Evolutionary conservation across 2,113 vertebrate species (phyloP).

Genomic region (Excalfactoria chinensis): DNA sequence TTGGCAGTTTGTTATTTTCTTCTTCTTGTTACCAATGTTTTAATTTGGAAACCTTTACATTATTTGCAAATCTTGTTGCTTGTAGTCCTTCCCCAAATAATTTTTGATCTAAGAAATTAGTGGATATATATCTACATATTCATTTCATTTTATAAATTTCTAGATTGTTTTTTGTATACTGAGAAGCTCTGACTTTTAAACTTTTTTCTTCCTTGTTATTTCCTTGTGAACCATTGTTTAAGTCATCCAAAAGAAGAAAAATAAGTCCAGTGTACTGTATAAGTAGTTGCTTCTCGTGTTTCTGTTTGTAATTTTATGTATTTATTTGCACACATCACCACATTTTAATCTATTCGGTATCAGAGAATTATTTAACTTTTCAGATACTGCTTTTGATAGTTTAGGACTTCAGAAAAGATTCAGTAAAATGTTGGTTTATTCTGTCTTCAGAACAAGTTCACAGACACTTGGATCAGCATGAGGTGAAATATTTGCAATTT

Average conservation of each 20-base stretch:
- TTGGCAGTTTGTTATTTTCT: not conserved
- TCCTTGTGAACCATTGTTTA: not conserved
- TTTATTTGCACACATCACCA: not conserved
- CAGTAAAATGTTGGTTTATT: conserved; percentile 45
- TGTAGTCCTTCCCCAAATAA: not conserved
- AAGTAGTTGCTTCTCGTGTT: not conserved
- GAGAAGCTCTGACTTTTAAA: not conserved
- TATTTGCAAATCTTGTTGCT: not conserved
- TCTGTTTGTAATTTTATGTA: not conserved
- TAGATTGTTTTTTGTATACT: not conserved
- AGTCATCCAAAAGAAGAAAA: not conserved
- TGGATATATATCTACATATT: not conserved
- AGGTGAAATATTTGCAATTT: conserved; percentile 96
- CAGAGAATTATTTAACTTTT: not conserved
- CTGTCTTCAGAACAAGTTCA: conserved; percentile 87
- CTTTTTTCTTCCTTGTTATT: not conserved
- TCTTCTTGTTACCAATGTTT: not conserved
- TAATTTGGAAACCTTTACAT: not conserved
- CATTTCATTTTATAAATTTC: not conserved
- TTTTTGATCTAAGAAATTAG: not conserved
- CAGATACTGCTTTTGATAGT: not conserved
- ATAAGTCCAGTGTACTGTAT: not conserved
- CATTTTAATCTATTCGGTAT: not conserved
- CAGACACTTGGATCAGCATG: conserved; percentile 92
- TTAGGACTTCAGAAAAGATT: not conserved